Conservation (phyloP, 2,888 invertebrate genomes). For the Bembecia ichneumoniformis region DNA sequence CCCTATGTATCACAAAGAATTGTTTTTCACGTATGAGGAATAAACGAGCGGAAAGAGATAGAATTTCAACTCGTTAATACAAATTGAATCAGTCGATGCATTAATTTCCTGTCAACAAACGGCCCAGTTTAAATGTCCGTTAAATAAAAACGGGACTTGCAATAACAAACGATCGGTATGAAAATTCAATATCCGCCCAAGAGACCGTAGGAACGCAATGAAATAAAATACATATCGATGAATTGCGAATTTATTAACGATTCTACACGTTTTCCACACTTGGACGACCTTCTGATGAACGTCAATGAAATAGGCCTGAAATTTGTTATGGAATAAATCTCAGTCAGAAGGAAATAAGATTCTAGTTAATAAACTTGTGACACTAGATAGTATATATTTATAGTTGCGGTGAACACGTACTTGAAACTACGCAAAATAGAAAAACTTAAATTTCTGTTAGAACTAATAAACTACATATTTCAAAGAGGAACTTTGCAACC, state of each 20-base stretch:
- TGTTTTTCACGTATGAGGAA: neutral
- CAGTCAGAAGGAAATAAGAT: neutral
- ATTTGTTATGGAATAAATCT: neutral
- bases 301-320: neutral
- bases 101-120: slow-evolving; percentile 64
- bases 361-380: too few relatives aligned
- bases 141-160: slow-evolving; percentile 48
- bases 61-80: slow-evolving; percentile 28
- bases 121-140: slow-evolving; percentile 42
- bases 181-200: slow-evolving; percentile 67
- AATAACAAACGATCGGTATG: slow-evolving; percentile 58
- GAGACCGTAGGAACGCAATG: slow-evolving; percentile 33
- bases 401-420: too few relatives aligned
- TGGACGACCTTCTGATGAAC: neutral
- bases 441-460: too few relatives aligned
- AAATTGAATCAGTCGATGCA: slow-evolving; percentile 45
- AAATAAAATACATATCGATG: slow-evolving; percentile 32
- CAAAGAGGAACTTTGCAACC: too few relatives aligned
- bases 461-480: too few relatives aligned
- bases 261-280: slow-evolving; percentile 3
- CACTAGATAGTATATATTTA: too few relatives aligned
- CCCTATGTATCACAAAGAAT: too few relatives aligned
- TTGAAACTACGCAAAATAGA: too few relatives aligned
- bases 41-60: neutral
- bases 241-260: slow-evolving; percentile 31